Conservation (phyloP, 2,888 invertebrate species). For the Agrypnus murinus region DNA sequence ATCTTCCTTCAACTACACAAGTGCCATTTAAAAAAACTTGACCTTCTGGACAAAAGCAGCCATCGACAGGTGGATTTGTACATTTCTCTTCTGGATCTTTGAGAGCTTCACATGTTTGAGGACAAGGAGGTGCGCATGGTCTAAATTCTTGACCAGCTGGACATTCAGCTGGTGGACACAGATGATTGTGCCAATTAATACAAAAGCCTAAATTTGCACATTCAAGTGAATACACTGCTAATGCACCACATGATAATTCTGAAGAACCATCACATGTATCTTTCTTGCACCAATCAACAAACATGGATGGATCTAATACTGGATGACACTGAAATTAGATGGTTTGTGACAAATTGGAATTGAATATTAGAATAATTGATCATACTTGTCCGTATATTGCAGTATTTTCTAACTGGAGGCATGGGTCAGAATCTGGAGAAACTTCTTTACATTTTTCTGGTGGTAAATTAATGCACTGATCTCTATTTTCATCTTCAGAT, state of each 20-base stretch:
- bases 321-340: constrained; percentile 77
- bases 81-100: constrained; percentile 67
- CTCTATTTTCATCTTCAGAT: constrained; percentile 68
- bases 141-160: constrained; percentile 71
- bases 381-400: constrained; percentile 74
- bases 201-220: constrained; percentile 84
- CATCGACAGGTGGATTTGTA: constrained; percentile 75
- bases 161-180: constrained; percentile 81
- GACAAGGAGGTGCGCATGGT: constrained; percentile 77
- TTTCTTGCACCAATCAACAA: constrained; percentile 81
- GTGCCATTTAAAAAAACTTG: constrained; percentile 81
- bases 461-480: constrained; percentile 66
- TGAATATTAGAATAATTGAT: no score
- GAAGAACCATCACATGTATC: constrained; percentile 77
- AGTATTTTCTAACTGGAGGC: constrained; percentile 77
- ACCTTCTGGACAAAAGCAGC: constrained; percentile 89
- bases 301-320: constrained; percentile 81
- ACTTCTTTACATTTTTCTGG: constrained; percentile 70
- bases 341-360: not conserved
- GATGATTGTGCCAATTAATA: constrained; percentile 79
- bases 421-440: constrained; percentile 79
- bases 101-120: constrained; percentile 79
- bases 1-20: constrained; percentile 80
- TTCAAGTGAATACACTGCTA: constrained; percentile 83
- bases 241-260: constrained; percentile 77